Base-by-base conservation (phyloP, 2,797 vertebrate species). In the Podarcis siculus region DNA sequence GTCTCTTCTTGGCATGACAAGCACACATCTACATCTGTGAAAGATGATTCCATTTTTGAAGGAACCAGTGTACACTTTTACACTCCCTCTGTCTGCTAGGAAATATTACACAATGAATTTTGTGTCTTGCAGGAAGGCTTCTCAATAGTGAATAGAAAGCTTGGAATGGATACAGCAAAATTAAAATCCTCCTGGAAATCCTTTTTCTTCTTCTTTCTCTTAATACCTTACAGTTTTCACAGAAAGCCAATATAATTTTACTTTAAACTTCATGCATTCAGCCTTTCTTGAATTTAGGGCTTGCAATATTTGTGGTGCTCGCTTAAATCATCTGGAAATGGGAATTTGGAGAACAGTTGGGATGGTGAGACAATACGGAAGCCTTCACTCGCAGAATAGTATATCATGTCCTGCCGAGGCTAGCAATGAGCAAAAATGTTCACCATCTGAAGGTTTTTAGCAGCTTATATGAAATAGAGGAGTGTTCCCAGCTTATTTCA, bases 1-100 rank as follows among this genome's bases (percentile, higher is more conserved):
- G 97, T 97, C 97, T 97, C 96, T 95, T 98, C 97, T 97, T 98
- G 97, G 97, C 97, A 97, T 96, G 96, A 96, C 95, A 97, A 97
- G 95, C 91, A 96, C 93, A 96, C 94, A 97, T 96, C 96, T 97
- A 97, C 97, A 97, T 97, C 97, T 97, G 97, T 95, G 97, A 96
- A 96, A 95, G 96, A 97, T 96, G 95, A 97, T 95, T 97, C 96
- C 96, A 96, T 97, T 96, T 97, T 96, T 95, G 92, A 96, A 97
- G 96, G 95, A 96, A 97, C 94, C 95, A 94, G 93, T 95, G 95
- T 96, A 95, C 95, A 96, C 96, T 96, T 96, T 96, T 96, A 95
- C 95, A 95, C 93, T 96, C 95, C 94, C 94, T 91, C 92, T 96
- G 93, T 91, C 95, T 94, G 86, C 92, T 93, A 90, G 92, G 95